These are phyloP conservation scores for Zophobas atratus DNA, from an alignment of 1,140 invertebrate species.

Conservation along the genomic window DNA sequence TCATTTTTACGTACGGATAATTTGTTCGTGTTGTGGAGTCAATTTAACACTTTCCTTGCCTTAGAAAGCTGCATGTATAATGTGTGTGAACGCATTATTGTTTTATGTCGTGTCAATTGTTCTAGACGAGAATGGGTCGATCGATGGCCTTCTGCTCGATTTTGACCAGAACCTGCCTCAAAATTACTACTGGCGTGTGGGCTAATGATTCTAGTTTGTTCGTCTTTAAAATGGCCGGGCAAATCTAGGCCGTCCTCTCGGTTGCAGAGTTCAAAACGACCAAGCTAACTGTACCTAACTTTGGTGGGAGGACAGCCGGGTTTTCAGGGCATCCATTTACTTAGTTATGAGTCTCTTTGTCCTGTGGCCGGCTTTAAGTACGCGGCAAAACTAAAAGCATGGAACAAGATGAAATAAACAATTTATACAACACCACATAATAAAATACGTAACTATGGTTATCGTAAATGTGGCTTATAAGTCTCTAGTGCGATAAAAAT, in stretches of 20 bases:
- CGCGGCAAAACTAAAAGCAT: not conserved
- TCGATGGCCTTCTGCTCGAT: not conserved
- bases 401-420: not conserved
- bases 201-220: not conserved
- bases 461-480: too few relatives aligned
- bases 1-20: constrained; percentile 5
- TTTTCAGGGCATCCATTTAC: constrained; percentile 38
- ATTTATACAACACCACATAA: too few relatives aligned
- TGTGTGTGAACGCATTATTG: not conserved
- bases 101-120: not conserved
- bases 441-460: too few relatives aligned
- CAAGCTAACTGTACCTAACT: constrained; percentile 31
- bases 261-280: constrained; percentile 38
- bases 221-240: not conserved
- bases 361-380: constrained; percentile 17
- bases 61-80: not conserved
- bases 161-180: constrained; percentile 29
- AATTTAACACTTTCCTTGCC: constrained; percentile 12
- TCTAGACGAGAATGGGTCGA: not conserved
- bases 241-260: constrained; percentile 30
- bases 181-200: constrained; percentile 5
- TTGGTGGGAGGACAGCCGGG: constrained; percentile 32
- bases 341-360: constrained; percentile 32
- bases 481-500: too few relatives aligned
- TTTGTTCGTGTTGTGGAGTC: not conserved